Evolutionary conservation across 2,113 vertebrate species (phyloP), one percentile per base, ranked within the genome.

Genomic region (Hypanus sabinus): DNA sequence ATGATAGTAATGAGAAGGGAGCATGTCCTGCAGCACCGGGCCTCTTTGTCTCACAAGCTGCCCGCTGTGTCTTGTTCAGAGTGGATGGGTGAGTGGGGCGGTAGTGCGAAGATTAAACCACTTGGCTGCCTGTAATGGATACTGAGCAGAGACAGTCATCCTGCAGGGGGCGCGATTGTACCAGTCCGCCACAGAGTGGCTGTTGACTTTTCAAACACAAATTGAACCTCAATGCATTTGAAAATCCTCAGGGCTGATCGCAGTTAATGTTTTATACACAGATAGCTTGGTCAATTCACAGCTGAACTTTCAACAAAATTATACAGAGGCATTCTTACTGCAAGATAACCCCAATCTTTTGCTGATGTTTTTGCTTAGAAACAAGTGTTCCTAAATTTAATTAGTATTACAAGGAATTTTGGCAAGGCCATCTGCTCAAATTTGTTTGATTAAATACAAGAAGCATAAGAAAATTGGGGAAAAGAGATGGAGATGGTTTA

Each of bases 91-190:
- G 68, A 70, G 10, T 18, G 1, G 0, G 30, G 75, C 0, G 3
- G 36, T 7, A 81, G 30, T 12, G 16, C 33, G n/a, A 77, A 79
- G 0, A 79, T 18, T 12, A 36, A 33, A 33, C 11, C 38, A 33
- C 87, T 6, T 90, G 14, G 77, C 91, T 92, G 27, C 12, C 91
- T 93, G 27, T 16, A 36, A 0, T 87, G 94, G 38, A 68, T 93
- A 91, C 95, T 95, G 33, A 90, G 95, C 94, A 96, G 12, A 36
- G 96, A 94, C 94, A 95, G 94, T 94, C 94, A 18, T 96, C 96
- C 97, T 97, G 95, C 96, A 97, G 94, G 97, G 94, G 94, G 96
- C 97, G 94, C 95, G 95, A 94, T 97, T 97, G 95, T 97, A 96
- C 97, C 97, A 98, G 12, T 97, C 96, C 0, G 97, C 96, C 65